Conservation (phyloP, 2,888 invertebrate genomes). For the Onchidella celtica region DNA sequence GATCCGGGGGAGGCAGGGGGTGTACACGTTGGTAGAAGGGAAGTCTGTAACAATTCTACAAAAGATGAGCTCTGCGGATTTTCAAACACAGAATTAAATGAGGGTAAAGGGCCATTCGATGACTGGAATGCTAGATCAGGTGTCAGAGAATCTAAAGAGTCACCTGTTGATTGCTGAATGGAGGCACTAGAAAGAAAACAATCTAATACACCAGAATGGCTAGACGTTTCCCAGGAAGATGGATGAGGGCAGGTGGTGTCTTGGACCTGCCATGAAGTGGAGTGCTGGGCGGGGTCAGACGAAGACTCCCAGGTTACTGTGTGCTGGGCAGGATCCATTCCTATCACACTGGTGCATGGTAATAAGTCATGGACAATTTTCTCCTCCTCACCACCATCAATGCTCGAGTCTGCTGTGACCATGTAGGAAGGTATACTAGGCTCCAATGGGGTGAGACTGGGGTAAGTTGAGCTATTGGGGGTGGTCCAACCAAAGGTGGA, state of each 20-base stretch:
- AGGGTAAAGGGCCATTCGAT: slow-evolving; percentile 43
- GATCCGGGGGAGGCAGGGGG: neutral
- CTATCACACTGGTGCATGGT: slow-evolving; percentile 44
- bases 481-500: slow-evolving; percentile 39
- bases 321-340: slow-evolving; percentile 15
- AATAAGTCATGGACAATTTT: slow-evolving; percentile 45
- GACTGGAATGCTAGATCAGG: slow-evolving; percentile 48
- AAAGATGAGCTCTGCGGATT: slow-evolving; percentile 26
- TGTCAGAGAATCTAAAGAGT: slow-evolving; percentile 25
- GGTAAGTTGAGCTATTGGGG: neutral
- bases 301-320: neutral
- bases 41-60: slow-evolving; percentile 36
- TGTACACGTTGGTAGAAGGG: neutral
- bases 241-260: neutral
- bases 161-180: slow-evolving; percentile 31
- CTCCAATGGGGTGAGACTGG: slow-evolving; percentile 27
- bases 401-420: neutral
- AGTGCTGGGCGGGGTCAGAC: neutral
- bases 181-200: slow-evolving; percentile 46
- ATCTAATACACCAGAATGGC: slow-evolving; percentile 39
- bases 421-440: slow-evolving; percentile 43
- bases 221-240: slow-evolving; percentile 20
- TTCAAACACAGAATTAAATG: slow-evolving; percentile 44
- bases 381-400: slow-evolving; percentile 31
- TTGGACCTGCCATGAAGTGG: slow-evolving; percentile 15